phyloP scores from a whole-genome alignment of 2,113 vertebrate species.

The Tamias sibiricus region DNA sequence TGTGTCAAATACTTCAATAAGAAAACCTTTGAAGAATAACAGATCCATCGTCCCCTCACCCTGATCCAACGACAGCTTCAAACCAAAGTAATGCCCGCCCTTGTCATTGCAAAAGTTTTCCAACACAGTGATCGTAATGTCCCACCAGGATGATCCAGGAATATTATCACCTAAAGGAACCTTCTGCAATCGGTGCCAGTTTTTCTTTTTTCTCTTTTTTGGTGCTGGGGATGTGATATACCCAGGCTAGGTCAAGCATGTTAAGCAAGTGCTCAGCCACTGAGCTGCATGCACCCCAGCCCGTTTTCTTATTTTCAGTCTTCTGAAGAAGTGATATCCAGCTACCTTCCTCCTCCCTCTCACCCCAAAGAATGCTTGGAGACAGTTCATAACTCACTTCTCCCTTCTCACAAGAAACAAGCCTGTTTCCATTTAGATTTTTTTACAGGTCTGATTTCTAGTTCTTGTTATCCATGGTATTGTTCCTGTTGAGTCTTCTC shows the following conservation, averaged over 20 bases:
- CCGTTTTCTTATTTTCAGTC: not conserved
- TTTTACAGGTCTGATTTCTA: not conserved
- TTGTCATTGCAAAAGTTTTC: not conserved
- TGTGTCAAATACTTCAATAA: not conserved
- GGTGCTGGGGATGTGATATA: not conserved
- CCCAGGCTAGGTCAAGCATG: no score
- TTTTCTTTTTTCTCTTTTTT: not conserved
- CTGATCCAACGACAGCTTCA: not conserved
- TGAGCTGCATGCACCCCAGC: no score
- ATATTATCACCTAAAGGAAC: fast-evolving
- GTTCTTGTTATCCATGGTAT: not conserved
- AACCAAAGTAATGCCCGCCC: not conserved
- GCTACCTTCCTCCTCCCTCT: not conserved
- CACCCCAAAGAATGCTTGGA: fast-evolving
- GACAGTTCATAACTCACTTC: not conserved
- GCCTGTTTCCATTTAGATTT: not conserved
- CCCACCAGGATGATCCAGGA: not conserved
- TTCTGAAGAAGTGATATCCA: not conserved
- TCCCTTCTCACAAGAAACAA: not conserved
- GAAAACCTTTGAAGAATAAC: not conserved
- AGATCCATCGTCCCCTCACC: not conserved
- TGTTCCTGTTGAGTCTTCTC: not conserved
- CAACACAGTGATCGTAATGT: not conserved
- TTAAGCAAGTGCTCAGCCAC: not conserved
- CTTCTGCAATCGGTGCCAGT: not conserved